These are phyloP conservation scores for Cephus rjabovi DNA, from an alignment of 2,888 invertebrate genomes.

Conservation along the genomic window DNA sequence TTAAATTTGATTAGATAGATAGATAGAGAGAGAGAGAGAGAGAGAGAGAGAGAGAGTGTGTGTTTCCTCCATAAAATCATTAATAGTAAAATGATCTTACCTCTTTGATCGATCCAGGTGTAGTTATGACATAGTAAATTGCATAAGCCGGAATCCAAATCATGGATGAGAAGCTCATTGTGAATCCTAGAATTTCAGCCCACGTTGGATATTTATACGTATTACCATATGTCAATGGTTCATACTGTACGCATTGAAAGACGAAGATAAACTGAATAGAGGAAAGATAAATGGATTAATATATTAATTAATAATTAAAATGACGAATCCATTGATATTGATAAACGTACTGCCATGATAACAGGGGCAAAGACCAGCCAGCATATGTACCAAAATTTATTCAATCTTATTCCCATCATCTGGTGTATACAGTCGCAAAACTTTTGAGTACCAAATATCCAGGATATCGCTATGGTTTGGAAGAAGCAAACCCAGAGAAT, in stretches of 20 bases:
- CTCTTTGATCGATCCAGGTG: conserved; percentile 69
- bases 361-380: conserved; percentile 73
- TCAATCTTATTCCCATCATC: conserved; percentile 73
- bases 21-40: too few species aligned
- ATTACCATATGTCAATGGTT: conserved; percentile 71
- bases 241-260: conserved; percentile 72
- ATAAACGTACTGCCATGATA: conserved; percentile 70
- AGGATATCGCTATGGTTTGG: conserved; percentile 72
- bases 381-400: conserved; percentile 70
- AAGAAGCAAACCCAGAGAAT: conserved; percentile 74
- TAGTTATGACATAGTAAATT: conserved; percentile 70
- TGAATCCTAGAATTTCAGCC: conserved; percentile 73
- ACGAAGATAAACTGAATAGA: conserved; percentile 72
- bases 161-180: conserved; percentile 75
- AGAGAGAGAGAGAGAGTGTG: too few species aligned
- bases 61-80: background rate
- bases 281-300: conserved; percentile 1
- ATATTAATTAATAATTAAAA: conserved; percentile 4
- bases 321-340: background rate
- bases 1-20: background rate
- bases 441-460: conserved; percentile 72
- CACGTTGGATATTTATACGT: conserved; percentile 72
- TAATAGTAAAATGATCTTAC: conserved; percentile 54
- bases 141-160: conserved; percentile 75
- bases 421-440: conserved; percentile 73